A percentile compares a stretch with the other conserved stretches of the same genome.
Conservation (phyloP, 2,113 vertebrate species). For the Rhabdornis inornatus region DNA sequence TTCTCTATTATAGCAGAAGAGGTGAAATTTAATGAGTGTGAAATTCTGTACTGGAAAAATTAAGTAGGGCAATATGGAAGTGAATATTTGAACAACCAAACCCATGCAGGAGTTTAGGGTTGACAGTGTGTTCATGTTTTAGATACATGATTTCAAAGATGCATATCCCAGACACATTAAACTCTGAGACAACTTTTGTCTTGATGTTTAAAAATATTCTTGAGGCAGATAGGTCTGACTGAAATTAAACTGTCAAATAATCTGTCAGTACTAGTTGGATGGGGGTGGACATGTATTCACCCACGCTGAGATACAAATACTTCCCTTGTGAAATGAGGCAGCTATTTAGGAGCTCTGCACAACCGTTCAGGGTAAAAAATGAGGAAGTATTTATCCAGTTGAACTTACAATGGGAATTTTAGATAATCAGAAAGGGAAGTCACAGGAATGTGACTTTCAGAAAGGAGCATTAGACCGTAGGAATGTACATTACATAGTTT, state of each 20-base stretch:
- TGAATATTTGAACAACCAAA: background rate
- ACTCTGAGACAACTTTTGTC: background rate
- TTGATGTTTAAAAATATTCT: constrained; percentile 51
- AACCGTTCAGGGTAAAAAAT: background rate
- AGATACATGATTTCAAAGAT: background rate
- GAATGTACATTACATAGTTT: constrained; percentile 1
- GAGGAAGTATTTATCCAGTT: background rate
- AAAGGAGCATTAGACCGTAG: constrained; percentile 8
- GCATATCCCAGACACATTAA: background rate
- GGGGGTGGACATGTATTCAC: constrained; percentile 42
- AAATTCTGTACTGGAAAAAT: background rate
- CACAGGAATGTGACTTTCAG: background rate
- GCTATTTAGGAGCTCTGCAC: background rate
- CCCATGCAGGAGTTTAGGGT: background rate
- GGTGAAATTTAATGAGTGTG: background rate
- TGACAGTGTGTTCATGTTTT: background rate
- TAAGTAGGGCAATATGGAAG: background rate
- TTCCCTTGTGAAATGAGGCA: constrained; percentile 27
- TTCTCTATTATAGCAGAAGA: background rate
- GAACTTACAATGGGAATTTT: constrained; percentile 7
- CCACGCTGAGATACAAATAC: constrained; percentile 10
- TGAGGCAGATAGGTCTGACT: constrained; percentile 28
- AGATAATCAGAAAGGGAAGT: constrained; percentile 44
- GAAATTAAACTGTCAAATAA: constrained; percentile 56
- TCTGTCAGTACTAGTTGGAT: constrained; percentile 13